Evolutionary conservation across 2,113 vertebrate genomes (phyloP), one percentile per base, ranked within the genome.

Genomic region (Pelecanus crispus): DNA sequence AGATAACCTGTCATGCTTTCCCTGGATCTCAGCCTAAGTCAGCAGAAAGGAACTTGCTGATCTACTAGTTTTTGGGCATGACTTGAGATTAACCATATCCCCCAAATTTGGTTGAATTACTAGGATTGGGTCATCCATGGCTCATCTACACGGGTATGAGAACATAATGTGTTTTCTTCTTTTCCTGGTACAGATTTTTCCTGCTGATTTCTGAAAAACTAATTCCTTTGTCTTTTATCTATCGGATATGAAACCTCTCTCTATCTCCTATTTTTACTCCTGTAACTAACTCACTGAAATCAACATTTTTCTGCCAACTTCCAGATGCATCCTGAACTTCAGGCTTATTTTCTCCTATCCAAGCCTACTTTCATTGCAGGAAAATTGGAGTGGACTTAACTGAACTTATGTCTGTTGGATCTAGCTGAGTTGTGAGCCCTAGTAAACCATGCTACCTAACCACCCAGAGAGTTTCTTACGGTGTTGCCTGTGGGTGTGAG

Each of bases 401-500:
- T 62, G 70, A 94, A 67, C 40, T 75, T 87, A 58, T 82, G 80
- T 92, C 86, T 92, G 50, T 96, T 88, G 92, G 38, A 92, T 91
- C 32, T 94, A 81, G 71, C 70, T 93, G 88, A 95, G 94, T 79
- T 32, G 28, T 31, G 73, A 96, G 56, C 34, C 31, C 68, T 90
- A 55, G 96, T 81, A 85, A 82, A 77, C 58, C 44, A 31, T 21
- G 47, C 88, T 93, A 66, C 78, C 98, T 97, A 95, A 95, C 70
- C 78, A 92, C 80, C 85, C 88, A 77, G 81, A 26, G 40, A 88
- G 53, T 86, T 95, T 95, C 95, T 96, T 93, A 14, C 95, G 83
- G 56, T 94, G 65, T 63, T 72, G 52, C 78, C 44, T 91, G 67
- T 96, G 94, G 85, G 91, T 97, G 81, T 96, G 83, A 98, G 97